Conservation (phyloP, 1,140 invertebrate genomes). For the Saccostrea echinata region DNA sequence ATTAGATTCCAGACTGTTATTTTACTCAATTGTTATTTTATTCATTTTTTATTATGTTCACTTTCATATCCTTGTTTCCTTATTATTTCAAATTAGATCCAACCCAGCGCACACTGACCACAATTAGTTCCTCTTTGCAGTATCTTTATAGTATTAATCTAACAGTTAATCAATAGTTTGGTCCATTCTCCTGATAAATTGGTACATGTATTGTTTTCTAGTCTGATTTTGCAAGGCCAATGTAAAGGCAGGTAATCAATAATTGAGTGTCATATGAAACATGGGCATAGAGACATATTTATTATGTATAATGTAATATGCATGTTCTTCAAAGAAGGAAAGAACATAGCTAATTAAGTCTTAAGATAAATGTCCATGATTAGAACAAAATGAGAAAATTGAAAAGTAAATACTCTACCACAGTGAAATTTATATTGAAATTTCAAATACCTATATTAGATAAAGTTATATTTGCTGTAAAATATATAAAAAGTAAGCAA, state of each 20-base stretch:
- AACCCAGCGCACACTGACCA: neutral
- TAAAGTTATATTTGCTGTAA: too few species aligned
- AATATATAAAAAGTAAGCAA: too few species aligned
- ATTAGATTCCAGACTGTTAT: too few species aligned
- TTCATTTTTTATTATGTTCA: too few species aligned
- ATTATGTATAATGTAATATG: neutral
- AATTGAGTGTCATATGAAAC: neutral
- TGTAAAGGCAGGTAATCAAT: constrained; percentile 6
- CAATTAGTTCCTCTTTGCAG: neutral
- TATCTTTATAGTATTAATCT: constrained; percentile 14
- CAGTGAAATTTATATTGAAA: too few species aligned
- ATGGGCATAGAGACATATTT: neutral
- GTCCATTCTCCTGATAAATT: constrained; percentile 4
- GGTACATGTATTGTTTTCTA: neutral
- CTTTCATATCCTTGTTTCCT: too few species aligned
- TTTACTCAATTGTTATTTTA: too few species aligned
- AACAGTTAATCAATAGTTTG: neutral
- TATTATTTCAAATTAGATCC: too few species aligned
- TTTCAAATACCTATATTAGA: neutral
- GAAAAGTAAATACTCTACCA: too few species aligned
- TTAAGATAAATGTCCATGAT: too few species aligned
- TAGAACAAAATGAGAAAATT: too few species aligned
- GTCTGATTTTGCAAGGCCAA: constrained; percentile 1
- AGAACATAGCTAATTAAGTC: too few species aligned
- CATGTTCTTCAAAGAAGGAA: neutral